Evolutionary conservation across 2,888 invertebrate genomes (phyloP), one percentile per base, ranked within the genome.

Genomic region (Noctua pronuba): DNA sequence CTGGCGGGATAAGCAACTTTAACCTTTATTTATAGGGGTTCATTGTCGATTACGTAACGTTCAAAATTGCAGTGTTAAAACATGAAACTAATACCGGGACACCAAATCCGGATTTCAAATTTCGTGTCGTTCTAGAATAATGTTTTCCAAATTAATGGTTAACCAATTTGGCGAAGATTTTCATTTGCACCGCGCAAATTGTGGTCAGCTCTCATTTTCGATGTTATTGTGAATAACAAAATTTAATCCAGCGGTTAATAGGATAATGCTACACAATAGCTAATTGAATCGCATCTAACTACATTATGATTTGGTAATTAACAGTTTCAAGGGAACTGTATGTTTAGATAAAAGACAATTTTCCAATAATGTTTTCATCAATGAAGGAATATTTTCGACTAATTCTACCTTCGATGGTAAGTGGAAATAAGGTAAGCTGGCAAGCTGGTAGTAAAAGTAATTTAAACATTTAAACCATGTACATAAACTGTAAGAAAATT

Each of bases 141-240:
- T 90, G 77, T 85, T 90, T 87, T 72, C 69, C 86, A 89, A 94
- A 94, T 95, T 93, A 93, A 92, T 92, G 94, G 95, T 93, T 91
- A 93, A 94, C 95, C 95, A 93, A 92, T 94, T 92, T 92, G 93
- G 94, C 83, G 84, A 94, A 94, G 94, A 95, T 94, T 95, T 91
- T 96, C 95, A 96, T 93, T 94, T 94, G 94, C 95, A 95, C 90
- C 89, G 90, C 91, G 92, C 91, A 93, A 94, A 94, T 93, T 96
- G 96, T 93, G 96, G 96, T 95, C 86, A 82, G 89, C 88, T 88
- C 91, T 92, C 93, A 93, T 94, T 95, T 94, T 93, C 93, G 91
- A 90, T 91, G 91, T 90, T 90, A 86, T 92, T 92, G 90, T 89
- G 90, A 90, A 91, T 92, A 91, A 91, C 91, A 91, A 91, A 91